These are phyloP conservation scores for Mycetomoellerius zeteki DNA, from an alignment of 1,140 invertebrate genomes.

Conservation along the genomic window DNA sequence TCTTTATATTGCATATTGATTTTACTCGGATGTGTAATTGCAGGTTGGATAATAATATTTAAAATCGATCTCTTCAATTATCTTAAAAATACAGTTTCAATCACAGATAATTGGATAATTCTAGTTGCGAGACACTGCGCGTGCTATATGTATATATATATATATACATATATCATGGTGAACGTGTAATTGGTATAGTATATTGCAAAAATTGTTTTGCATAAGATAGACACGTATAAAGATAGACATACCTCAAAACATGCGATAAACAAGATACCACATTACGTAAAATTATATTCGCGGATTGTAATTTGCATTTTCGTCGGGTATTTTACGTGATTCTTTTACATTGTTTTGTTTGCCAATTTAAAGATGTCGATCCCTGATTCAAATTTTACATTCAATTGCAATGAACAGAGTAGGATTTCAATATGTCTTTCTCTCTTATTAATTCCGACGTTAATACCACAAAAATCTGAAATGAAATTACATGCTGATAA, in stretches of 20 bases:
- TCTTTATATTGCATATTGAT: neutral
- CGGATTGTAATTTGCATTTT: neutral
- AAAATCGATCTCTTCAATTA: slow-evolving; percentile 18
- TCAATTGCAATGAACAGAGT: neutral
- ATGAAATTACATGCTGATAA: slow-evolving; percentile 78
- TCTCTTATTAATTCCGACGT: neutral
- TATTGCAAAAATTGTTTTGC: slow-evolving; percentile 23
- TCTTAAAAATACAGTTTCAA: slow-evolving; percentile 14
- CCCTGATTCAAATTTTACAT: slow-evolving; percentile 3
- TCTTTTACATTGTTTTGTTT: neutral
- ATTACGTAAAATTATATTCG: slow-evolving; percentile 13
- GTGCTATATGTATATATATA: neutral
- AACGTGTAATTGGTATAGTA: neutral
- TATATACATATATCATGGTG: neutral
- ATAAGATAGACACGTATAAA: slow-evolving; percentile 11
- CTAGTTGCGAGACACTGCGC: neutral
- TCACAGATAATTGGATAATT: slow-evolving; percentile 49
- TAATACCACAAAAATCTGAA: slow-evolving; percentile 70
- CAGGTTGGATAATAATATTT: slow-evolving; percentile 24
- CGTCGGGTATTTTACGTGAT: neutral
- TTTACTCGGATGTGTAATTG: neutral
- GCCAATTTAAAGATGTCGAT: neutral
- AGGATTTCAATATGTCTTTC: neutral
- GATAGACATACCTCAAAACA: neutral
- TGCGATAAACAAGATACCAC: neutral